Base-by-base conservation (phyloP, 2,888 invertebrate species). In the Dioctria rufipes region DNA sequence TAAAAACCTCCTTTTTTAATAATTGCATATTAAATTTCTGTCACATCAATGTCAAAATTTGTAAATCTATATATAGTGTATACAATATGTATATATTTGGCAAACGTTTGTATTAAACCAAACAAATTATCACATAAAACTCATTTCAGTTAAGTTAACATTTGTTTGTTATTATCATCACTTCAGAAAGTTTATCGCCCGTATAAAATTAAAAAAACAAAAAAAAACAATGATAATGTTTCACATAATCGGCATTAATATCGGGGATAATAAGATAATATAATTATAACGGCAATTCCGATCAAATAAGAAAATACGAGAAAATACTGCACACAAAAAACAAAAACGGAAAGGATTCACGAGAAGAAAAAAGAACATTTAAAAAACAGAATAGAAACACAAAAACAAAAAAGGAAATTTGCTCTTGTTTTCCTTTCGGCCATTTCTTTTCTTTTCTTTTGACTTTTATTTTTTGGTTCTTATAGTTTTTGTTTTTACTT, bases 391-490 rank as follows among this genome's bases (percentile, higher is more conserved):
- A 25, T 25, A 25, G 25, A 25, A 25, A 25, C 25, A 25, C 25
- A 73, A 71, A 71, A 11, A 61, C 8, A 61, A 61, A 25, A 25
- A 73, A 73, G 51, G 58, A 58, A 73, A 73, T 73, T 73, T 51
- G 73, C 73, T 73, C 73, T 73, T 73, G 73, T 73, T 73, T 58
- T 58, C 60, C 73, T 73, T 73, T 73, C 73, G 73, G 60, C 13
- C 11, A 42, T 58, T 37, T 73, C 42, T 54, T 39, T 13, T 73
- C 42, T 39, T 73, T 73, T 51, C 42, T 73, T 73, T 71, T 71
- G 39, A 13, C 40, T 49, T 13, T 58, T 60, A 37, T 69, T 67
- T 46, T 71, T 73, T 25, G 25, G 25, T 25, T 25, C 25, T 25
- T 25, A 25, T 25, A 25, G 49, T 73, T 73, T 13, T 73, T 73